Conservation (phyloP, 2,888 invertebrate genomes). For the Xiphydria camelus region DNA sequence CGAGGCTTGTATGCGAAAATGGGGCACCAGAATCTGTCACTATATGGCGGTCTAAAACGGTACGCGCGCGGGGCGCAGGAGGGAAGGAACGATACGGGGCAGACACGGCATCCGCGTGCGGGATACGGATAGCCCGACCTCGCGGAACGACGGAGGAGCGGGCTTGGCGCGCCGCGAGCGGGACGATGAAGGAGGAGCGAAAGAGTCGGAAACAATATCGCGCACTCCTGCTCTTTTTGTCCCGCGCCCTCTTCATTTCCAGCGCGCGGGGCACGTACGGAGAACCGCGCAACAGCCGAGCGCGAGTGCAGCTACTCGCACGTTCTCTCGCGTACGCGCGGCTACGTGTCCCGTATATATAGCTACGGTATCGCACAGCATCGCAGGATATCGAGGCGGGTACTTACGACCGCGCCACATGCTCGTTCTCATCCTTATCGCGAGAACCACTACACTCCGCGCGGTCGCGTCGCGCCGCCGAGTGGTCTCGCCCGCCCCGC, state of each 20-base stretch:
- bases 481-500: too few species aligned
- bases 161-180: too few species aligned
- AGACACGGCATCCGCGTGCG: not conserved
- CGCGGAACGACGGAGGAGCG: too few species aligned
- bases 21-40: too few species aligned
- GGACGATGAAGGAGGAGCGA: not conserved
- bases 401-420: conserved; percentile 32
- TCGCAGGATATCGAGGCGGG: conserved; percentile 26
- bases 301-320: conserved; percentile 22
- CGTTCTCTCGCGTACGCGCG: conserved; percentile 18
- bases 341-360: too few species aligned
- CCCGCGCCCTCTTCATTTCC: conserved; percentile 15
- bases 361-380: conserved; percentile 21
- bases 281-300: conserved; percentile 1
- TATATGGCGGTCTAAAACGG: too few species aligned
- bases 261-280: conserved; percentile 21
- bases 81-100: not conserved
- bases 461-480: conserved; percentile 29
- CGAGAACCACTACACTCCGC: conserved; percentile 36
- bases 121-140: not conserved
- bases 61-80: conserved; percentile 8
- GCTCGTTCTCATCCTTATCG: conserved; percentile 44
- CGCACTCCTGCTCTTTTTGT: conserved; percentile 14
- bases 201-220: conserved; percentile 26
- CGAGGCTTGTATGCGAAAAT: too few species aligned